These are phyloP conservation scores for Bergia puertoricense DNA, from an alignment of 92 coral and sea anemone species.

Conservation along the genomic window DNA sequence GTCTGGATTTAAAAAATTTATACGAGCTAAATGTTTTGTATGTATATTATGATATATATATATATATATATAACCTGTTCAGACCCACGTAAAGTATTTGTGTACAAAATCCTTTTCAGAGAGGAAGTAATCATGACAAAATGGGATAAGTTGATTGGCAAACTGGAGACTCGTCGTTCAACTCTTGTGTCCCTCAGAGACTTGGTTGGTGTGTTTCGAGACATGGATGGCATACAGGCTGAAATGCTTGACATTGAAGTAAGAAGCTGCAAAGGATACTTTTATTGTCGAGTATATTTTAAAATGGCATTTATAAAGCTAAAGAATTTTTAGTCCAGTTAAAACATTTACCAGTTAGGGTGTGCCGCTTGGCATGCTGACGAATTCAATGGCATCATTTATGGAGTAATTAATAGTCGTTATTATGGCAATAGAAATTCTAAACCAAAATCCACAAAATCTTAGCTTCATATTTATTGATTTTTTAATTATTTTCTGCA, in stretches of 20 bases:
- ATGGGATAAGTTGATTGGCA: slow-evolving; percentile 90
- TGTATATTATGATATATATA: neutral
- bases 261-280: neutral
- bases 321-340: too few species aligned
- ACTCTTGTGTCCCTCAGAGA: slow-evolving; percentile 81
- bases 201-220: slow-evolving; percentile 94
- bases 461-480: neutral
- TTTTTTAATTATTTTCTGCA: neutral
- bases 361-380: too few species aligned
- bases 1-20: too few species aligned
- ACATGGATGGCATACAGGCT: slow-evolving; percentile 90
- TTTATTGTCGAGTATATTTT: neutral
- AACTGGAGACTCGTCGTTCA: slow-evolving; percentile 80
- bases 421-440: neutral
- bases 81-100: neutral
- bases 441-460: neutral
- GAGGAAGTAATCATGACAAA: slow-evolving; percentile 94
- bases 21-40: neutral
- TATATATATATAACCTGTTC: neutral
- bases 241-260: slow-evolving; percentile 95
- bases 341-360: too few species aligned
- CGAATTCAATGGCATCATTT: too few species aligned
- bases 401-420: neutral
- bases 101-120: slow-evolving; percentile 42
- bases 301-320: neutral